Percentiles rank a stretch among this genome's conserved stretches.
Conservation (phyloP, 1,140 invertebrate species). For the Gonatopus flavifemur region DNA sequence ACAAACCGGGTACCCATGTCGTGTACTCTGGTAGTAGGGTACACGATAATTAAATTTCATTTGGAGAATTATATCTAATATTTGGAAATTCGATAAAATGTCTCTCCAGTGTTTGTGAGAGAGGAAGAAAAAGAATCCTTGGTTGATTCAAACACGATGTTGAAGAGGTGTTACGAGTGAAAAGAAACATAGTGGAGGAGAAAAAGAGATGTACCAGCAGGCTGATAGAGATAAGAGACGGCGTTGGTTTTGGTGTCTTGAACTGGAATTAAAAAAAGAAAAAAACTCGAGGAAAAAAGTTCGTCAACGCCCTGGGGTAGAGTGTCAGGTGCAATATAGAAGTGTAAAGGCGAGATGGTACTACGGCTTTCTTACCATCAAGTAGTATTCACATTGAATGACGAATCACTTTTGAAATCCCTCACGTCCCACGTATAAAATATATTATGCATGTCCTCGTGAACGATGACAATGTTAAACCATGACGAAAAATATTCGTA, state of each 20-base stretch:
- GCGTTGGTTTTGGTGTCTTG: background rate
- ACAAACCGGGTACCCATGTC: too few relatives aligned
- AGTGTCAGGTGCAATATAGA: slow-evolving; percentile 38
- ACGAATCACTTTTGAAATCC: slow-evolving; percentile 46
- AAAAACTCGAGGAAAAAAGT: slow-evolving; percentile 16
- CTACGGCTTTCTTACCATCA: slow-evolving; percentile 21
- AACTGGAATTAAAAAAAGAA: slow-evolving; percentile 32
- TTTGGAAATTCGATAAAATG: too few relatives aligned
- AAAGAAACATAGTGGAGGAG: too few relatives aligned
- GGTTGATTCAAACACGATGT: too few relatives aligned
- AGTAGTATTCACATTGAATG: slow-evolving; percentile 41
- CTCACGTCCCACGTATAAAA: slow-evolving; percentile 31
- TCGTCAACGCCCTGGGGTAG: slow-evolving; percentile 28
- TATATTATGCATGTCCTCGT: slow-evolving; percentile 29
- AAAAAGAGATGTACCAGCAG: too few relatives aligned
- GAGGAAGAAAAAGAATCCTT: too few relatives aligned
- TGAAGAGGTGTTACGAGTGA: too few relatives aligned
- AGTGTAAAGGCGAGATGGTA: slow-evolving; percentile 21
- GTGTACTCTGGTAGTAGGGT: too few relatives aligned
- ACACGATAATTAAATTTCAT: too few relatives aligned
- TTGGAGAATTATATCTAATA: too few relatives aligned
- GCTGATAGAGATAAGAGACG: too few relatives aligned
- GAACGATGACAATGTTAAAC: slow-evolving; percentile 29
- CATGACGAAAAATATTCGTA: slow-evolving; percentile 37
- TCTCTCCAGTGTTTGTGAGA: too few relatives aligned